Evolutionary conservation across 2,113 vertebrate genomes (phyloP), one percentile per base, ranked within the genome.

Genomic region (Amia ocellicauda): DNA sequence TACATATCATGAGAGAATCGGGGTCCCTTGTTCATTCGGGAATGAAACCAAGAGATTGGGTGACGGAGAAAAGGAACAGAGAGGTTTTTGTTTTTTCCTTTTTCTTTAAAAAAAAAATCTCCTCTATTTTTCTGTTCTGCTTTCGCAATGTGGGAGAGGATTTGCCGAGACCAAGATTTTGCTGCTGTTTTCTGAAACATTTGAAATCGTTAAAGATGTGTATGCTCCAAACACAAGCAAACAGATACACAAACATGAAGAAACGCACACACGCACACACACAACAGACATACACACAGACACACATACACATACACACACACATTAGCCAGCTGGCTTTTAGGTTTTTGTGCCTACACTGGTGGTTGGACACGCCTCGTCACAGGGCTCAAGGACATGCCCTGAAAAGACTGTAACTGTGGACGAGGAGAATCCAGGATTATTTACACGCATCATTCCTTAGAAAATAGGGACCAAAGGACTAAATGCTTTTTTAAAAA

Each of bases 381-480:
- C 14, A 9, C 57, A 60, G 45, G 57, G 64, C 64, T 84, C 83
- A 81, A 85, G 85, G 82, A 81, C 76, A 80, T 80, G 86, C 83
- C 82, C 86, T 87, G 83, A 81, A 85, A 58, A 67, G 72, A 71
- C 75, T 63, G 64, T 73, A 71, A 64, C 72, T 66, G 73, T 52
- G 74, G 70, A 77, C 73, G 78, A 58, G 29, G 81, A 84, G 82
- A 88, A 87, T 88, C 84, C 88, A 88, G 87, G 88, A 90, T 83
- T 87, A 89, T 88, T 87, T 83, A 89, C 86, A 87, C 85, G 87
- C 86, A 88, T 89, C 88, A 90, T 90, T 90, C 87, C 88, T 90
- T 90, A 88, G 88, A 82, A 89, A 87, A 88, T 89, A 90, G 87
- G 88, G 88, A 90, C 88, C 88, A 90, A 90, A 90, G 86, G 88